Conservation (phyloP, 2,888 invertebrate genomes). For the Hypselothyrea guttata region DNA sequence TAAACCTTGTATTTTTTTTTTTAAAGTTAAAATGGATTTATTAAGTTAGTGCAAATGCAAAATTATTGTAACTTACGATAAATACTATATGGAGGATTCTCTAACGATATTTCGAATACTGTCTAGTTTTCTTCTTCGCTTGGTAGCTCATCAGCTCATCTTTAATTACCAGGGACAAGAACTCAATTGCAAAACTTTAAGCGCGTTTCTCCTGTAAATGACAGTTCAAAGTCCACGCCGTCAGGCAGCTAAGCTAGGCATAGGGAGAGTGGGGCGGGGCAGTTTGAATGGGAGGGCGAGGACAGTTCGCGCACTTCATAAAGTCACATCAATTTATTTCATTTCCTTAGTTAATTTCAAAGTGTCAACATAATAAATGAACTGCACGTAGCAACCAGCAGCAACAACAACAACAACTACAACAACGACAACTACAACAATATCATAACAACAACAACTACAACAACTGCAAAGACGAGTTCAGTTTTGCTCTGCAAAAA, state of each 20-base stretch:
- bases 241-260: conserved; percentile 6
- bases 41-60: no score
- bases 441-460: conserved; percentile 13
- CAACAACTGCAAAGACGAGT: conserved; percentile 14
- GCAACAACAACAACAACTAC: conserved; percentile 20
- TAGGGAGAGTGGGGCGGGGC: background rate
- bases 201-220: conserved; percentile 56
- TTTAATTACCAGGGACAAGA: conserved; percentile 53
- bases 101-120: no score
- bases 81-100: no score
- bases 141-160: conserved; percentile 39
- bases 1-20: no score
- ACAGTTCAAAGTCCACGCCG: conserved; percentile 41
- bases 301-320: conserved; percentile 72
- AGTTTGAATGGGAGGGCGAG: conserved; percentile 39
- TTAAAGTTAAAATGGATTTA: no score
- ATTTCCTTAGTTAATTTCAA: conserved; percentile 79
- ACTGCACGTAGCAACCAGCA: conserved; percentile 70
- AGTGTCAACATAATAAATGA: conserved; percentile 78
- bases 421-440: conserved; percentile 14
- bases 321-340: conserved; percentile 78
- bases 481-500: conserved; percentile 64
- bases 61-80: no score
- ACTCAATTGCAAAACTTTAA: conserved; percentile 44
- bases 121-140: conserved; percentile 40